These are phyloP conservation scores for Falco rusticolus DNA, from an alignment of 2,797 vertebrate species.

Conservation along the genomic window DNA sequence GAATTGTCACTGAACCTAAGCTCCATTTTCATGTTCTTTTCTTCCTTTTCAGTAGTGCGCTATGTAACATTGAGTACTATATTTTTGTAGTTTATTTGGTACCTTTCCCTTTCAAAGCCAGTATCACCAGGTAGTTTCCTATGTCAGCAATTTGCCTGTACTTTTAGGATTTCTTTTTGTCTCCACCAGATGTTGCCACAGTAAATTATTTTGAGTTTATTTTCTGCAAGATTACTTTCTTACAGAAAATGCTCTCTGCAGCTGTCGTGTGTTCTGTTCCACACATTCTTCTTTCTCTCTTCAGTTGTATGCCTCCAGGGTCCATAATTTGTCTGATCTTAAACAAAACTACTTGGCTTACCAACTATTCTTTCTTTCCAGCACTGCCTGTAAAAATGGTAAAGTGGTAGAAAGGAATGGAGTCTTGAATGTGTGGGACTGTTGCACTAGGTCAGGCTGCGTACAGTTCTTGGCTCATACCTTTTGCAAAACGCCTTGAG, in stretches of 20 bases:
- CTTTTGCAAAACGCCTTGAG: background rate
- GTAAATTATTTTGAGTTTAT: background rate
- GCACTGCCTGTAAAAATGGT: background rate
- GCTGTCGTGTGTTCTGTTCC: background rate
- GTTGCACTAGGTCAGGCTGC: background rate
- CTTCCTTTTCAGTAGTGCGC: background rate
- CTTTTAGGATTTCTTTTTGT: background rate
- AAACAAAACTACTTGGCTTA: background rate
- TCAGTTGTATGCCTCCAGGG: background rate
- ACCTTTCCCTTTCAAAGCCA: background rate
- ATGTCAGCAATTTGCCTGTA: background rate
- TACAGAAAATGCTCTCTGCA: background rate
- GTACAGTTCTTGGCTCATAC: background rate
- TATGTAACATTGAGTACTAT: background rate
- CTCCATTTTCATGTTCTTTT: background rate
- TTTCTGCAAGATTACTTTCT: background rate
- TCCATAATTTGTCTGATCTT: background rate
- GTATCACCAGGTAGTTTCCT: background rate
- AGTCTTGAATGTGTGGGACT: background rate
- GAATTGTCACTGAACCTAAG: background rate
- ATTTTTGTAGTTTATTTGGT: background rate
- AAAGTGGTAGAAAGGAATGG: background rate
- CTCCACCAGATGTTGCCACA: background rate
- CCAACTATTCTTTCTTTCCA: background rate
- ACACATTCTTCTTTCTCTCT: background rate